phyloP scores from a whole-genome alignment of 2,113 vertebrate genomes.

The Entosphenus tridentatus region DNA sequence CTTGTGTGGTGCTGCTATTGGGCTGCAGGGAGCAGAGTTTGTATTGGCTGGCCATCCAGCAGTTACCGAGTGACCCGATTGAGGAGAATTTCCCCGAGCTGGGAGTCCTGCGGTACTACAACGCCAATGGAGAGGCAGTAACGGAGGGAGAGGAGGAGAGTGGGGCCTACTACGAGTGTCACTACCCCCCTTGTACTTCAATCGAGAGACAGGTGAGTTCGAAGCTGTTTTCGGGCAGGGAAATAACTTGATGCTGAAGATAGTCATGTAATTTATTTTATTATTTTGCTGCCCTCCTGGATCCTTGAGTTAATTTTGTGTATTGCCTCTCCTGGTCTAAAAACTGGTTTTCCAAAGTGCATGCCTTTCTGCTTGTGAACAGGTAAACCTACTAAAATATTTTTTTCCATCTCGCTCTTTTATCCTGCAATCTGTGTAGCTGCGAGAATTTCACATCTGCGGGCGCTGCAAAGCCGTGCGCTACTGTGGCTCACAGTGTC shows the following conservation, averaged over 20 bases:
- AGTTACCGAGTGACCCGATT: slow-evolving; percentile 83
- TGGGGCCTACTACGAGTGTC: slow-evolving; percentile 94
- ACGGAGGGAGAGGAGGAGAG: slow-evolving; percentile 81
- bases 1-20: slow-evolving; percentile 6
- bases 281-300: too few relatives aligned
- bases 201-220: slow-evolving; percentile 74
- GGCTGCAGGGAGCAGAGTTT: slow-evolving; percentile 66
- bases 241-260: too few relatives aligned
- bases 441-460: slow-evolving; percentile 89
- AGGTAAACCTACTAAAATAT: accelerated
- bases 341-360: too few relatives aligned
- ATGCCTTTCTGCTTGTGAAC: too few relatives aligned
- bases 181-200: slow-evolving; percentile 85
- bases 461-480: slow-evolving; percentile 86
- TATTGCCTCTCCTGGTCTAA: too few relatives aligned
- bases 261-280: too few relatives aligned
- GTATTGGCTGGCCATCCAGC: slow-evolving; percentile 94
- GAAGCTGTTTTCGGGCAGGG: too few relatives aligned
- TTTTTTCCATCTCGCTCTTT: slow-evolving; percentile 18
- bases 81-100: slow-evolving; percentile 88
- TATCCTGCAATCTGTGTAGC: slow-evolving; percentile 14
- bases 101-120: slow-evolving; percentile 82
- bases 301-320: too few relatives aligned
- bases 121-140: slow-evolving; percentile 86
- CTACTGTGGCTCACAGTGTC: slow-evolving; percentile 93